These are phyloP conservation scores for Phocides pigmalion DNA, from an alignment of 1,140 invertebrate genomes.

Conservation along the genomic window DNA sequence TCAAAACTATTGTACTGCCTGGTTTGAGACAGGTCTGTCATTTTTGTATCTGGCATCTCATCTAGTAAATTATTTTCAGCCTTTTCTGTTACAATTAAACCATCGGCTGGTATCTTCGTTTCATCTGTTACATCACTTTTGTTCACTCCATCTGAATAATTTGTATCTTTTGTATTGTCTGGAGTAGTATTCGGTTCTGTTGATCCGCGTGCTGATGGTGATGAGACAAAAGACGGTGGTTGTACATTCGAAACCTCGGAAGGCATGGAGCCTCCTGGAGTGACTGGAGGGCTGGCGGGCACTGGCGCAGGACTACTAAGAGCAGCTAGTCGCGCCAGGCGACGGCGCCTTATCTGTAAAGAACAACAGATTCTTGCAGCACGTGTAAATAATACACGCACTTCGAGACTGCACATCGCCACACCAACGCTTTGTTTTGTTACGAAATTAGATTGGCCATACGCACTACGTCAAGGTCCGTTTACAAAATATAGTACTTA, in stretches of 20 bases:
- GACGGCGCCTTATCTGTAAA: constrained; percentile 76
- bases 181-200: constrained; percentile 58
- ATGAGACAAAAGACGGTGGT: constrained; percentile 53
- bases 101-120: constrained; percentile 73
- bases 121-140: constrained; percentile 70
- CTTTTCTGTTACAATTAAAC: constrained; percentile 81
- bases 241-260: constrained; percentile 56
- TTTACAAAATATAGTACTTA: constrained; percentile 80
- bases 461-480: constrained; percentile 73
- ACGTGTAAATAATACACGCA: constrained; percentile 60
- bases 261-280: constrained; percentile 67
- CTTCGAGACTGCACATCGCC: constrained; percentile 49
- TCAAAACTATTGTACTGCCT: constrained; percentile 80
- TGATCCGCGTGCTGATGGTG: constrained; percentile 53
- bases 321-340: constrained; percentile 69
- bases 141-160: constrained; percentile 59
- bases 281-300: constrained; percentile 62
- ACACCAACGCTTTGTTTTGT: constrained; percentile 81
- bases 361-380: constrained; percentile 45
- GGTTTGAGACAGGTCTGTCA: constrained; percentile 79
- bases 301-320: constrained; percentile 59
- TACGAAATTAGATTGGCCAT: constrained; percentile 82
- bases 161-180: constrained; percentile 62
- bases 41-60: constrained; percentile 82
- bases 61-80: constrained; percentile 78